Base-by-base conservation (phyloP, 2,113 vertebrate genomes). In the Gavia stellata region DNA sequence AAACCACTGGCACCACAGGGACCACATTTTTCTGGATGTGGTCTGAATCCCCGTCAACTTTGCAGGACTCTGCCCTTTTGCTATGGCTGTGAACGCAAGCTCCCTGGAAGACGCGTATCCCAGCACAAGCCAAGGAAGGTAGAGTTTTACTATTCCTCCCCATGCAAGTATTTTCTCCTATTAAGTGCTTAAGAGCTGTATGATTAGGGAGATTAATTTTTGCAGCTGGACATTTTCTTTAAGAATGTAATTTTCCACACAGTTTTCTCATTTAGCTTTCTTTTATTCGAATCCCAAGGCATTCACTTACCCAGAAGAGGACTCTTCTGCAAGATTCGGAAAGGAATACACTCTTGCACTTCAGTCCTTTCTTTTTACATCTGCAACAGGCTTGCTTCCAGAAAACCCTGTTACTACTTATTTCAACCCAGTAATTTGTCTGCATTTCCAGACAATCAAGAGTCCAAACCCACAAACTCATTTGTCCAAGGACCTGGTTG, bases 141-240 rank as follows among this genome's bases (percentile, higher is more conserved):
- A 91, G 70, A 82, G 68, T 16, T 82, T 96, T 94, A 94, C 65
- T 58, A 90, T 77, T 91, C 59, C 58, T 97, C 81, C 58, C 55
- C 58, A 28, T 16, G 10, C 62, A 94, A 90, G 74, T 62, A 89
- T 70, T 92, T 94, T 80, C 74, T 75, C 71, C 88, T 87, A 90
- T 89, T 95, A 96, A 82, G 77, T 20, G 77, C 81, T 92, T 92
- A 96, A 93, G 44, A 92, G 81, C 72, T 91, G 56, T 49, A 73
- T 14, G 89, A 93, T 91, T 87, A 86, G 84, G 91, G 86, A 92
- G 78, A 95, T 94, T 95, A 94, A 92, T 90, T 96, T 97, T 97
- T 95, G 93, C 93, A 96, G 93, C 66, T 73, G 90, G 87, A 90
- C 81, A 70, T 95, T 94, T 96, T 65, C 81, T 82, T 95, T 93